These are phyloP conservation scores for Ridgeia piscesae DNA, from an alignment of 1,140 invertebrate species.

Conservation along the genomic window DNA sequence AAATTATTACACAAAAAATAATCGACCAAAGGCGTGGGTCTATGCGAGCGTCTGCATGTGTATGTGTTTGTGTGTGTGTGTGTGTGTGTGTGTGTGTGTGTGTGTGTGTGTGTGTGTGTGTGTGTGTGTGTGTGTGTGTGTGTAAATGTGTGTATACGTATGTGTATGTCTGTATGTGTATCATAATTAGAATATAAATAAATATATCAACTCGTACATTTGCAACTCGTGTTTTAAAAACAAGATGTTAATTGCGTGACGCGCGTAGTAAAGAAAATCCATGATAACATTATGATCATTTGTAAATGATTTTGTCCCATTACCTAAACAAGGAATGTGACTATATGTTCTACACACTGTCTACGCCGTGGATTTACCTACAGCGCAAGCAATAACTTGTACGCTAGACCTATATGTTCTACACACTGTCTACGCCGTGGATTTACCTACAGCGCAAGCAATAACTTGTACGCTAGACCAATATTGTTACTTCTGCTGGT, in stretches of 20 bases:
- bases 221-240: neutral
- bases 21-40: neutral
- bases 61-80: neutral
- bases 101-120: constrained; percentile 3
- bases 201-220: no score
- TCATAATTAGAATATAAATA: neutral
- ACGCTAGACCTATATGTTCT: no score
- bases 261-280: neutral
- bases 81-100: constrained; percentile 3
- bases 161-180: no score
- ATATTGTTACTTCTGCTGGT: neutral
- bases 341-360: neutral
- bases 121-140: no score
- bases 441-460: neutral
- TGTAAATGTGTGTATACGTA: no score
- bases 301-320: neutral
- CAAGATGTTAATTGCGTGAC: neutral
- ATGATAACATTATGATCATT: neutral
- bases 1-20: no score
- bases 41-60: neutral
- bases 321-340: neutral
- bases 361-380: neutral
- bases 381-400: no score
- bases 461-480: neutral
- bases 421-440: neutral